Evolutionary conservation across 2,888 invertebrate species (phyloP), one percentile per base, ranked within the genome.

Genomic region (Melitaea athalia): DNA sequence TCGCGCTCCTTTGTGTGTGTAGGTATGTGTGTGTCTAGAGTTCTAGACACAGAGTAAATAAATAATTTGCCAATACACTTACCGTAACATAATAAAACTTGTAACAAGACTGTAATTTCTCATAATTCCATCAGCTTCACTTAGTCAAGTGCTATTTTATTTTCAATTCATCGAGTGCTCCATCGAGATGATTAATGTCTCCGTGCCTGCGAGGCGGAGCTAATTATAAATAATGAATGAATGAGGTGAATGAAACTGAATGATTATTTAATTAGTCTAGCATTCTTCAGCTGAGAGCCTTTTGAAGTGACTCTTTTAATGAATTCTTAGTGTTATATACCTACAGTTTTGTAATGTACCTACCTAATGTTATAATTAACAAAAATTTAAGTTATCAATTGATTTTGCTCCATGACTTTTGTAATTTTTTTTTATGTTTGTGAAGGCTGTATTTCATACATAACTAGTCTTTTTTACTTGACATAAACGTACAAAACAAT

Each of bases 141-240:
- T 33, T n/a, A n/a, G 31, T 24, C 53, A 14, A 31, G 33, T 33
- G 53, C n/a, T 55, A 55, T 55, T 55, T 55, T 55, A 55, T 33
- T 33, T 55, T 33, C 33, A 38, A 38, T n/a, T 57, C 12, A 42
- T 42, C 57, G 57, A 57, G 17, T 38, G 15, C 11, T 42, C 38
- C 10, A 42, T 57, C 38, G 83, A 76, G 79, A 83, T 87, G 88
- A 87, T 87, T 83, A 84, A 88, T 85, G 83, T 76, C 72, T 77
- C 77, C 78, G 78, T 78, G 77, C 72, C 76, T 77, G 72, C 77
- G 78, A 80, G 75, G 77, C 72, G 76, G 76, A 78, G 77, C 85
- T 87, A 84, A 88, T 88, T 87, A 87, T 85, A 86, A 87, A 86
- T 87, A 87, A 88, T 88, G 81, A 86, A 88, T 88, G 81, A 85